Base-by-base conservation (phyloP, 2,113 vertebrate genomes). In the Leptodactylus fuscus region DNA sequence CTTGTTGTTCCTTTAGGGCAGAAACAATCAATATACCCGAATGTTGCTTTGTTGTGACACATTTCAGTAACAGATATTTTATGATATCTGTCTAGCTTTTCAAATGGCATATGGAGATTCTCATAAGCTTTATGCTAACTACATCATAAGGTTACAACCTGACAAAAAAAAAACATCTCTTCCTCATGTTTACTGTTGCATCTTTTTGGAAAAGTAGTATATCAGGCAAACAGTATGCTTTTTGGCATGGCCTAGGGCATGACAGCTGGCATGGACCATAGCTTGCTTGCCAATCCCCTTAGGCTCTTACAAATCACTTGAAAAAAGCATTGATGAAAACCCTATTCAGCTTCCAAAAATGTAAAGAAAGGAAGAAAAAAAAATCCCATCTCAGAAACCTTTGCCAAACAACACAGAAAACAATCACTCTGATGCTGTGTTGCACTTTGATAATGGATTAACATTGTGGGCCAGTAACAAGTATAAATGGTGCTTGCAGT, bases 221-320 rank as follows among this genome's bases (percentile, higher is more conserved):
- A 60, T 48, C 49, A 83, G 51, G 71, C 71, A 62, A 27, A 36
- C 82, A 62, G 71, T 76, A 48, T 58, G 24, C 36, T 76, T 76
- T 76, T 58, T 83, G 70, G 82, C 82, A 76, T 83, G 38, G 51
- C 70, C 38, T 48, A 83, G 70, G 82, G 60, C 62, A 87, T 87
- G 55, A 83, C 86, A 90, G 51, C 80, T 87, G 87, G 81, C 81
- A 88, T 71, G 41, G 81, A 90, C 89, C 87, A 27, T 3, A 6
- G 41, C 16, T 83, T 55, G 70, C 5, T 22, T 90, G 81, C 86
- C 88, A 88, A 0, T 48, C 46, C 88, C 58, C 83, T 87, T 1
- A 80, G 16, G 79, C 44, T 27, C 32, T 89, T 87, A 88, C 38
- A 36, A 83, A 87, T 48, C 65, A 75, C 32, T 70, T 46, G 62